Evolutionary conservation across 2,113 vertebrate species (phyloP).

Genomic region (Leptobrachium ailaonicum): DNA sequence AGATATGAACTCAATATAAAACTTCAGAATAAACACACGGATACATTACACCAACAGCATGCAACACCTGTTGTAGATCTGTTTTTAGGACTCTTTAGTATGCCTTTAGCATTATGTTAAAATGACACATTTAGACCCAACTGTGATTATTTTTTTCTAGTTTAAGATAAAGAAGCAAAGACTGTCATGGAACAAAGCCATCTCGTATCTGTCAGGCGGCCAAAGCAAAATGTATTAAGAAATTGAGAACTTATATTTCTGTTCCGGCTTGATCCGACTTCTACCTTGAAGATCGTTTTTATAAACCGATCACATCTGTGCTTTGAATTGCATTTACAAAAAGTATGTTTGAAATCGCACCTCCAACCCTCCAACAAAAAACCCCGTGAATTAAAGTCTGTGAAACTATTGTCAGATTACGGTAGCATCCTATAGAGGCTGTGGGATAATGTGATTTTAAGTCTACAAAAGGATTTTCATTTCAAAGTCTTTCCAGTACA

Average conservation of each 20-base stretch:
- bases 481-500: conserved; percentile 50
- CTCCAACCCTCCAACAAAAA: background rate
- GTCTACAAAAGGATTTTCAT: conserved; percentile 48
- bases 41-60: background rate
- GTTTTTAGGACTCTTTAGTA: background rate
- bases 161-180: background rate
- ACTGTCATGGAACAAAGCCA: background rate
- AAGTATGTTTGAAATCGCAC: conserved; percentile 10
- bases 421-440: conserved; percentile 37
- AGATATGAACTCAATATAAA: too few relatives aligned
- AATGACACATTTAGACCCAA: background rate
- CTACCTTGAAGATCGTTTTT: conserved; percentile 19
- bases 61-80: background rate
- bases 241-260: conserved; percentile 9
- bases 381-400: conserved; percentile 1
- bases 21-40: background rate
- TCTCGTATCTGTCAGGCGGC: background rate
- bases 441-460: conserved; percentile 46
- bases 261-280: background rate
- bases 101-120: background rate
- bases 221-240: background rate
- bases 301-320: background rate
- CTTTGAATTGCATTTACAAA: conserved; percentile 3
- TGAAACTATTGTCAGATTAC: conserved; percentile 37
- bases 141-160: background rate